phyloP scores from a whole-genome alignment of 2,888 invertebrate species.

The Drosophila bunnanda region DNA sequence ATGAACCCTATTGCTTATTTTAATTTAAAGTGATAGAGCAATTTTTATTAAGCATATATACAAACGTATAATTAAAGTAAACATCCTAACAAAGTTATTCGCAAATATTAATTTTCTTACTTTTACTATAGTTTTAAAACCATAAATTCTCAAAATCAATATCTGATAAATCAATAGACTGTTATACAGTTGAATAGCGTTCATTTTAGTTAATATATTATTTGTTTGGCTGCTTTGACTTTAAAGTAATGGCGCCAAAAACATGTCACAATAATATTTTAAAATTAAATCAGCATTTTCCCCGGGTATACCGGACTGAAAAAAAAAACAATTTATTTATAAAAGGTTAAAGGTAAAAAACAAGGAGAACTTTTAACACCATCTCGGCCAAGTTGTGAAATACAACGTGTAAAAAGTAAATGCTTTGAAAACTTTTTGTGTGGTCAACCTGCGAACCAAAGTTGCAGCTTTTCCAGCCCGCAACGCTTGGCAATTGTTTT shows the following conservation, averaged over 20 bases:
- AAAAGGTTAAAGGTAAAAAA: constrained; percentile 19
- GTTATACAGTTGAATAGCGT: background rate
- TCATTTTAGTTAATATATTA: background rate
- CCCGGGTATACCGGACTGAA: background rate
- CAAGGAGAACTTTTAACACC: constrained; percentile 30
- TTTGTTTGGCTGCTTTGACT: background rate
- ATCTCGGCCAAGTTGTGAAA: constrained; percentile 29
- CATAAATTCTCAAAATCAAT: background rate
- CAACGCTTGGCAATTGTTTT: constrained; percentile 46
- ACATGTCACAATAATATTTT: background rate
- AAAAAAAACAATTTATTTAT: constrained; percentile 34
- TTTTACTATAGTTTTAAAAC: too few species aligned
- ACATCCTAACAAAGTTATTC: too few species aligned
- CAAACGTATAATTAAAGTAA: too few species aligned
- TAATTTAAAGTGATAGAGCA: too few species aligned
- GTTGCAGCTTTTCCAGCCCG: constrained; percentile 24
- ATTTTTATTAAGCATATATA: too few species aligned
- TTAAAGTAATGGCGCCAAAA: too few species aligned
- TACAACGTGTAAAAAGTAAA: constrained; percentile 34
- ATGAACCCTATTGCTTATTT: too few species aligned
- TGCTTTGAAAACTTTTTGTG: constrained; percentile 38
- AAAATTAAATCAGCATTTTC: background rate
- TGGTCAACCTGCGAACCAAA: constrained; percentile 39
- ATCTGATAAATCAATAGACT: background rate
- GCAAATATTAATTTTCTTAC: too few species aligned